These are phyloP conservation scores for Leptothorax acervorum DNA, from an alignment of 2,888 invertebrate species.

Conservation along the genomic window DNA sequence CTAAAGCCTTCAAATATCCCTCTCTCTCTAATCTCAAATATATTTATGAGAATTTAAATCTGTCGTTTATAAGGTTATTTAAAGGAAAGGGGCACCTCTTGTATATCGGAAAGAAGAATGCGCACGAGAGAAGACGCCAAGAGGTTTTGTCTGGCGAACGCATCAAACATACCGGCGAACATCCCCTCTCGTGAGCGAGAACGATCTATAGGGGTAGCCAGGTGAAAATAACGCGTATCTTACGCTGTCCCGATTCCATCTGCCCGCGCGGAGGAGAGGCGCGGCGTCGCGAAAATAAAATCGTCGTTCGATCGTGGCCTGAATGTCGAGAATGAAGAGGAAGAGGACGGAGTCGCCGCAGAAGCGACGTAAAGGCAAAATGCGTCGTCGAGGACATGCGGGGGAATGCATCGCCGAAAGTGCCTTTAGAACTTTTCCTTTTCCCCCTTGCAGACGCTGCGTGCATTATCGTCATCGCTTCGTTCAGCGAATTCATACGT, in stretches of 20 bases:
- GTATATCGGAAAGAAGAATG: not conserved
- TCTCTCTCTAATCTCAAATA: constrained; percentile 7
- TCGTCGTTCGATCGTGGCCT: constrained; percentile 50
- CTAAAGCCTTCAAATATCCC: not conserved
- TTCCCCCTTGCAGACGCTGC: not conserved
- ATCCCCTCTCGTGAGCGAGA: constrained; percentile 52
- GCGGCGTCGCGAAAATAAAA: constrained; percentile 55
- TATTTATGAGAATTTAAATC: constrained; percentile 33
- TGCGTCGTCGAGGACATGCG: constrained; percentile 15
- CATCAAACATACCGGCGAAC: constrained; percentile 44
- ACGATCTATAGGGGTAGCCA: constrained; percentile 78
- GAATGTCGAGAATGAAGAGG: not conserved
- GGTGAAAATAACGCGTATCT: constrained; percentile 82
- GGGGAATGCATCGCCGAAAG: constrained; percentile 4
- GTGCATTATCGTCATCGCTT: constrained; percentile 50
- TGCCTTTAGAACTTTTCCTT: constrained; percentile 27
- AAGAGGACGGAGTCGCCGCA: constrained; percentile 1
- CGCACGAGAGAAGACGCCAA: constrained; percentile 38
- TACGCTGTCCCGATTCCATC: constrained; percentile 82
- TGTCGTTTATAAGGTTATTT: not conserved
- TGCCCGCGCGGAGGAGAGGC: constrained; percentile 67
- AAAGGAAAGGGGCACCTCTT: not conserved
- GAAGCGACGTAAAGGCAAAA: not conserved
- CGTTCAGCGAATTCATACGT: constrained; percentile 53
- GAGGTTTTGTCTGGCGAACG: constrained; percentile 61